phyloP scores from a whole-genome alignment of 2,113 vertebrate species.

The Prolemur simus region DNA sequence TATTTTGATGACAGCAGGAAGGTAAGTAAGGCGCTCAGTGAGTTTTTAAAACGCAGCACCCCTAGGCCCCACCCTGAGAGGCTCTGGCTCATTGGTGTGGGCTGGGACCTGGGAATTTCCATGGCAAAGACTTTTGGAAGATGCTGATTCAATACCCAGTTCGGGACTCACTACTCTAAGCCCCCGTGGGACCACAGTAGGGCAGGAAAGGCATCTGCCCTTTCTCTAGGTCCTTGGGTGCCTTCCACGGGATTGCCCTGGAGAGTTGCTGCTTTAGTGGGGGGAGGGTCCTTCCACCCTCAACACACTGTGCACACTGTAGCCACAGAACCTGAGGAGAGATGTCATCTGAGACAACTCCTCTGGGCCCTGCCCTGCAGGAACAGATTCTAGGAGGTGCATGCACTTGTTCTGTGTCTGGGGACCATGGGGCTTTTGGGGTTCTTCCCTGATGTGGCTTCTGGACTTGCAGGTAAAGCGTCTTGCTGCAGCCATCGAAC shows the following conservation, averaged over 20 bases:
- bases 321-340: not conserved
- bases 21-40: not conserved
- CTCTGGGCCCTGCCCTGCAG: not conserved
- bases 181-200: no score
- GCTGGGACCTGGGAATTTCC: not conserved
- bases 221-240: not conserved
- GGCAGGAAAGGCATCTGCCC: no score
- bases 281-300: not conserved
- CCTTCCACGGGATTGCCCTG: fast-evolving
- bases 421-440: not conserved
- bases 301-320: fast-evolving
- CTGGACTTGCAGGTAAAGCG: not conserved
- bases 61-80: not conserved
- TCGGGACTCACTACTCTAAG: not conserved
- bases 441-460: not conserved
- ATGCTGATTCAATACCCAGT: not conserved
- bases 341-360: no score
- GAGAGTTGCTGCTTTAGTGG: not conserved
- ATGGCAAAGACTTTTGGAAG: constrained; percentile 14
- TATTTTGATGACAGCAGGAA: not conserved
- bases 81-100: not conserved
- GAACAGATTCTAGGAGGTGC: not conserved
- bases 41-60: not conserved
- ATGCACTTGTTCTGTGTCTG: not conserved
- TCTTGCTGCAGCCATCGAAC: not conserved